Conservation (phyloP, 2,113 vertebrate species). For the Rhabdornis inornatus region DNA sequence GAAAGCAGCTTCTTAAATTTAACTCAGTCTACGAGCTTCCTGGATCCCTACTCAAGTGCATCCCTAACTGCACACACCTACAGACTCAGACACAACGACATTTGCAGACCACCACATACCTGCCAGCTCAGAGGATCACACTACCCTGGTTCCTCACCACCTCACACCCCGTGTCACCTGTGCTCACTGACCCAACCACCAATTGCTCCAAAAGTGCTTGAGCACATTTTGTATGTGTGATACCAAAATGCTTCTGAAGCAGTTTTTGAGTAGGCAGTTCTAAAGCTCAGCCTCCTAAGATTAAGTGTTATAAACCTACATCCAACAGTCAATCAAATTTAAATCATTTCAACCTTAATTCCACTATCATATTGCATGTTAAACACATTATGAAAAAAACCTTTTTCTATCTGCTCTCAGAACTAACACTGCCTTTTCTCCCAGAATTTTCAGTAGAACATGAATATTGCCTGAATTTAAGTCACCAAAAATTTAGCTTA, state of each 20-base stretch:
- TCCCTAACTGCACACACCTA: background rate
- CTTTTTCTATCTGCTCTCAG: background rate
- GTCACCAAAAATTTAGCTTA: background rate
- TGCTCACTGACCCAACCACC: background rate
- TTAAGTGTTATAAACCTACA: background rate
- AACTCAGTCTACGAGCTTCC: background rate
- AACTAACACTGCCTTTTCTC: background rate
- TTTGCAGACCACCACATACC: background rate
- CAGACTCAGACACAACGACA: accelerated
- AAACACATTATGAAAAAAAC: background rate
- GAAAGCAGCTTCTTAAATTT: background rate
- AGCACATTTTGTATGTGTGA: background rate
- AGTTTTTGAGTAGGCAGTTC: background rate
- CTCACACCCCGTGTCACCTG: background rate
- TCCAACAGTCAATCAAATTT: background rate
- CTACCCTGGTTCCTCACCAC: accelerated
- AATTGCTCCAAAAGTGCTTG: background rate
- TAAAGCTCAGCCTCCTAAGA: background rate
- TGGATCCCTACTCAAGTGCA: background rate
- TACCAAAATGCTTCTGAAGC: background rate
- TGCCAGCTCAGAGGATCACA: background rate
- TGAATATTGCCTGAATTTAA: background rate
- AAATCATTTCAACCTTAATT: background rate
- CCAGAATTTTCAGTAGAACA: background rate
- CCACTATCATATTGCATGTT: background rate